These are phyloP conservation scores for Cataglyphis cursor DNA, from an alignment of 2,888 invertebrate genomes.

Conservation along the genomic window DNA sequence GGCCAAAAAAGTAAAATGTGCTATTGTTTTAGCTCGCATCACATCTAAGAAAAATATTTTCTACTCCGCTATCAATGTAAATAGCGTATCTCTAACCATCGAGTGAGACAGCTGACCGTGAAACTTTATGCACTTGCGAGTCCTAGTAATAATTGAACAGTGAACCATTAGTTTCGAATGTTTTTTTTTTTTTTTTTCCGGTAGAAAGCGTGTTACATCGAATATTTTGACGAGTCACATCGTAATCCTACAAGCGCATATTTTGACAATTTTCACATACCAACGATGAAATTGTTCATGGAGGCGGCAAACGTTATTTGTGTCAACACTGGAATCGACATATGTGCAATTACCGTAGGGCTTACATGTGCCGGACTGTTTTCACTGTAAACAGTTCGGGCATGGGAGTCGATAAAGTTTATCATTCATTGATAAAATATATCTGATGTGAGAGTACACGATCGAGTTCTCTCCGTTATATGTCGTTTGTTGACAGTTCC, in stretches of 20 bases:
- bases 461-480: constrained; percentile 15
- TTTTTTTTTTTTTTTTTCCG: neutral
- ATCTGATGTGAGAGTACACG: constrained; percentile 38
- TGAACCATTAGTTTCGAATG: neutral
- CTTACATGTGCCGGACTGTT: constrained; percentile 51
- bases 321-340: constrained; percentile 47
- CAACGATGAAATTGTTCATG: constrained; percentile 51
- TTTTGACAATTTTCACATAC: constrained; percentile 51
- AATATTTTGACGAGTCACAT: constrained; percentile 7
- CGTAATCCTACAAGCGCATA: constrained; percentile 23
- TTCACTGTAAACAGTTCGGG: constrained; percentile 51
- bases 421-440: constrained; percentile 64
- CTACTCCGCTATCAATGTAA: neutral
- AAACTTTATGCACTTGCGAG: neutral
- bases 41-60: neutral
- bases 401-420: constrained; percentile 55
- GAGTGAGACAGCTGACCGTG: neutral
- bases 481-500: constrained; percentile 43
- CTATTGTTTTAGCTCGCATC: neutral
- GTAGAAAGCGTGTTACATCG: neutral
- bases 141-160: neutral
- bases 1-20: neutral
- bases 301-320: constrained; percentile 52
- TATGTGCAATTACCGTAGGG: constrained; percentile 42
- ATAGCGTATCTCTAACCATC: neutral